Conservation (phyloP, 2,113 vertebrate genomes). For the Burhinus oedicnemus region DNA sequence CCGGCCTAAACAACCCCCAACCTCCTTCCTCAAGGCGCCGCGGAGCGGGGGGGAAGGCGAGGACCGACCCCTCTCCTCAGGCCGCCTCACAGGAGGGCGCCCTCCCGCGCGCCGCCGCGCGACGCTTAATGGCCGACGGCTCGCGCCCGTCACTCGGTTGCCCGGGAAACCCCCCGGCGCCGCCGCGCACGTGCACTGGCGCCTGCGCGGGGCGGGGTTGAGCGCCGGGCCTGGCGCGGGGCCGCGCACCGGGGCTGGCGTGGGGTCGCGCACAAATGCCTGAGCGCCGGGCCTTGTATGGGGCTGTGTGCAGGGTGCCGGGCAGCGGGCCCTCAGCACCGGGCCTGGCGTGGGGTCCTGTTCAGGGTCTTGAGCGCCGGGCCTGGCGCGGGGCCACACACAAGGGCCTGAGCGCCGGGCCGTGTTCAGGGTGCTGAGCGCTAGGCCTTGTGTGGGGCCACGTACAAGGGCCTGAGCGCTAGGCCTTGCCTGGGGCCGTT, state of each 20-base stretch:
- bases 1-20: background rate
- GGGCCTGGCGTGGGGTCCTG: no score
- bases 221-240: no score
- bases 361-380: no score
- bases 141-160: background rate
- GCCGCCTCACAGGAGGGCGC: background rate
- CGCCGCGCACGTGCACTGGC: background rate
- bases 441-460: background rate
- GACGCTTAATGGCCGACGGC: background rate
- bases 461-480: accelerated
- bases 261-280: no score
- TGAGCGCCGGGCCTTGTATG: no score
- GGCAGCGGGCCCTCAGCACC: no score
- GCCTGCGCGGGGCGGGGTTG: background rate
- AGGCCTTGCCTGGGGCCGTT: background rate
- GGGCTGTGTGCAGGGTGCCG: no score
- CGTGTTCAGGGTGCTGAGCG: no score
- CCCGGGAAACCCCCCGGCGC: background rate
- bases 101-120: background rate
- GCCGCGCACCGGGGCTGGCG: no score
- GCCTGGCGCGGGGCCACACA: no score
- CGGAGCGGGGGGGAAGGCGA: no score
- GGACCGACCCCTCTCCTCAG: background rate
- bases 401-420: no score
- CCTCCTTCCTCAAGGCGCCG: background rate